Base-by-base conservation (phyloP, 1,140 invertebrate genomes). In the Drosophila triauraria region DNA sequence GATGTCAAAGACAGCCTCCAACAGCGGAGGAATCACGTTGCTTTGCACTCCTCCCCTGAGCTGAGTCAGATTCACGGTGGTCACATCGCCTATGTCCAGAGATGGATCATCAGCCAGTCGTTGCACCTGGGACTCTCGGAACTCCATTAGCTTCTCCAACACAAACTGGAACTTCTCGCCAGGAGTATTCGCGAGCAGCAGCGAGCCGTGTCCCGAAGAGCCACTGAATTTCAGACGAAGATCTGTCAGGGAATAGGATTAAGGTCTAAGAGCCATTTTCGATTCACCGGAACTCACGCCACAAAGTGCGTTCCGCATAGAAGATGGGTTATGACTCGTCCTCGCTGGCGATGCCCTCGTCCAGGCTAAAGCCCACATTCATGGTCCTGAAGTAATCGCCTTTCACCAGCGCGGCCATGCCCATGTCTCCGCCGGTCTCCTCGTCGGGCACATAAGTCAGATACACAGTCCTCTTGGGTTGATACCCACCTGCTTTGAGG, bases 371-470 rank as follows among this genome's bases (percentile, higher is more conserved):
- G 1, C 97, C 98, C 69, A 98, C 93, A 91, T 99, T 98, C 40
- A 99, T 92, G 20, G 94, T 93, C 87, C 95, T 95, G 87, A 98
- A 99, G 53, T 96, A 95, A 35, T 96, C 93, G 1, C 95, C 96
- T 13, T 95, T 91, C 1, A 98, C 95, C 93, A 98, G 98, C 63
- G 94, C 93, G 65, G 94, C 93, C 97, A 99, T 98, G 20, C 98
- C 98, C 53, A 95, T 94, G 12, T 93, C 86, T 2, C 98, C 97
- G 1, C 98, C 98, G 71, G 97, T 96, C 94, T 99, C 98, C 93
- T 99, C 98, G 93, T 99, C 98, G 83, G 97, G 97, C 27, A 97
- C 96, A 94, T 97, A 98, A 4, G 95, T 94, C 10, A 98, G 78
- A 86, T 96, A 96, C 12, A 97, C 84, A 4, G 96, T 97, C 63